Evolutionary conservation across 2,888 invertebrate genomes (phyloP), one percentile per base, ranked within the genome.

Genomic region (Ochropacha duplaris): DNA sequence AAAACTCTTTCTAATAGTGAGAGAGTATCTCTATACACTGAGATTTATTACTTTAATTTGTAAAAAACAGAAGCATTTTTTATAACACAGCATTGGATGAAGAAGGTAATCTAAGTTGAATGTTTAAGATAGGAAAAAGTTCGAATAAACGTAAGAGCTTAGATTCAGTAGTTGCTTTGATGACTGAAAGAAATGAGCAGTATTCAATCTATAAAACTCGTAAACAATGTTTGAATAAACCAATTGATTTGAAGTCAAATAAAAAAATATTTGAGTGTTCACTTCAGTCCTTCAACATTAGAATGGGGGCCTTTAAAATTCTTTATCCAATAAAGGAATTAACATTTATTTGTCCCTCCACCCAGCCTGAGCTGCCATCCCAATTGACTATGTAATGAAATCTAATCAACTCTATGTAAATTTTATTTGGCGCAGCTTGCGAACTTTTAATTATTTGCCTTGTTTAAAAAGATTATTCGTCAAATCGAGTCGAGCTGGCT

Each of bases 401-500:
- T 63, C 68, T 70, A 70, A 68, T 60, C 60, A 64, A 59, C 54
- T 54, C 54, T 59, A 57, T 58, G 60, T 59, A 61, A 64, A 66
- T 63, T 54, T 51, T 57, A 56, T 64, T 57, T 57, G 55, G 49
- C 26, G 50, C 55, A 49, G 24, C 54, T 59, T 55, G 55, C 57
- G 58, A 58, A 61, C 69, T 60, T 69, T 69, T 65, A 71, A 68
- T 68, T 66, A 56, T 58, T 65, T 55, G 56, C 62, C 49, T 63
- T 62, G 49, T 55, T 54, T 61, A 57, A 72, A 70, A 69, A 70
- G 68, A 66, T 60, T 26, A 63, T 70, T 66, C 72, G 67, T 71
- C 69, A 70, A 66, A 65, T 66, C 65, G 61, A 64, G 61, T 68
- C 60, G 63, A 59, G 61, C 31, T 58, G 64, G 56, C 60, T 60